Conservation (phyloP, 1,140 invertebrate species). For the Eriocheir sinensis region DNA sequence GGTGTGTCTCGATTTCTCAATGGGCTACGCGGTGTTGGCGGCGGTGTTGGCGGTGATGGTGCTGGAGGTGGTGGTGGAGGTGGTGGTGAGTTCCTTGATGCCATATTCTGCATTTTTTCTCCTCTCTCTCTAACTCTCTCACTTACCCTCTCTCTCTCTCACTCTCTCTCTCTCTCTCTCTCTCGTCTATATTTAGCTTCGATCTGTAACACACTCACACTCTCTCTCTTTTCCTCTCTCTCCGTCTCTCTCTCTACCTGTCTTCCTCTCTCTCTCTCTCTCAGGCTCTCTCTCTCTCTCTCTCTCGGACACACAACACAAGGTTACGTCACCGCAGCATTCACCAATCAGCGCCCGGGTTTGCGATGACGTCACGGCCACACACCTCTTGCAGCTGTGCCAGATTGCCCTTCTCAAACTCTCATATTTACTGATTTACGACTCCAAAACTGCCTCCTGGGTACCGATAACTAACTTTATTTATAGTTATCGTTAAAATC, state of each 20-base stretch:
- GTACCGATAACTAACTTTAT: no score
- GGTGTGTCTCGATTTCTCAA: conserved; percentile 23
- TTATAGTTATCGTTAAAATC: no score
- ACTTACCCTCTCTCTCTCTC: neutral
- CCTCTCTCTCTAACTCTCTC: neutral
- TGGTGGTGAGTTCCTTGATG: no score
- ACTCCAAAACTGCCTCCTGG: no score
- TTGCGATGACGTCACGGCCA: conserved; percentile 59
- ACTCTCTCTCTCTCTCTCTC: neutral
- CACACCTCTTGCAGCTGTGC: conserved; percentile 40
- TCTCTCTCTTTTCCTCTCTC: no score
- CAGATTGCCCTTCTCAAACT: no score
- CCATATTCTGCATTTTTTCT: neutral
- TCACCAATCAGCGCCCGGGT: conserved; percentile 45
- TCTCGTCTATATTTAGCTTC: neutral
- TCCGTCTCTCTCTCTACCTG: no score
- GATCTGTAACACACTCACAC: neutral
- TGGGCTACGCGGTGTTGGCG: neutral
- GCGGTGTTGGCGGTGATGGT: neutral
- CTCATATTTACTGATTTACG: no score
- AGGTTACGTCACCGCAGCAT: conserved; percentile 52
- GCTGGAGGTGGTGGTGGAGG: no score
- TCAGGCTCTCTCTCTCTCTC: no score
- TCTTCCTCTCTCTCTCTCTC: no score
- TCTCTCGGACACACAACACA: neutral